These are phyloP conservation scores for Amphimallon solstitiale DNA, from an alignment of 2,888 invertebrate genomes.

Conservation along the genomic window DNA sequence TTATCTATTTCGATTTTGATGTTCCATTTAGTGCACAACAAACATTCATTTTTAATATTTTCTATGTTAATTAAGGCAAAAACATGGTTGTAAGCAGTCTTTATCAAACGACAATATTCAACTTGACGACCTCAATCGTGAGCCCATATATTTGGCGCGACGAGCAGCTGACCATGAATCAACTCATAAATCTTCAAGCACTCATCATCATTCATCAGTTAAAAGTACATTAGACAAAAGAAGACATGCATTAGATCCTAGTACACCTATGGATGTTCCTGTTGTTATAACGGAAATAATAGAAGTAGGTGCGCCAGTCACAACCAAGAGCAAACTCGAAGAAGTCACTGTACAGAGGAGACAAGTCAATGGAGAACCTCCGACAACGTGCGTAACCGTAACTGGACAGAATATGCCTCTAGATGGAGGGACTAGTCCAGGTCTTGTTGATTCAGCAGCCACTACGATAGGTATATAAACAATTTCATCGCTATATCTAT, in stretches of 20 bases:
- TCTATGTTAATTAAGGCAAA: conserved; percentile 7
- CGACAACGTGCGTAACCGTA: conserved; percentile 12
- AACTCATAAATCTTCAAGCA: not conserved
- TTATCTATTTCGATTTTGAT: no score
- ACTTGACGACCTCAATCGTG: not conserved
- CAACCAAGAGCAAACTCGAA: not conserved
- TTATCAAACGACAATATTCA: not conserved
- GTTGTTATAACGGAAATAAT: conserved; percentile 8
- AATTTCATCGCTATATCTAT: no score
- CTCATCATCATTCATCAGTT: no score
- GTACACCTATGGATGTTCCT: not conserved
- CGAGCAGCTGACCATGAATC: not conserved
- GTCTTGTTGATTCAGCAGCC: not conserved
- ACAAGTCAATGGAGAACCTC: not conserved
- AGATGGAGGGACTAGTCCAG: not conserved
- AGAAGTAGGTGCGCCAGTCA: not conserved
- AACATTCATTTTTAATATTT: no score
- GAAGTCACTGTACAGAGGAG: not conserved
- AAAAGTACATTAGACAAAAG: not conserved
- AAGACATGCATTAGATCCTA: not conserved
- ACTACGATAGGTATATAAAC: no score
- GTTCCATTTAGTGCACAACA: no score
- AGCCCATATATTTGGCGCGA: not conserved
- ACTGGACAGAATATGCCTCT: not conserved
- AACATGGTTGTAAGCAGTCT: not conserved